phyloP scores from a whole-genome alignment of 2,797 vertebrate species.

The Carduelis carduelis region DNA sequence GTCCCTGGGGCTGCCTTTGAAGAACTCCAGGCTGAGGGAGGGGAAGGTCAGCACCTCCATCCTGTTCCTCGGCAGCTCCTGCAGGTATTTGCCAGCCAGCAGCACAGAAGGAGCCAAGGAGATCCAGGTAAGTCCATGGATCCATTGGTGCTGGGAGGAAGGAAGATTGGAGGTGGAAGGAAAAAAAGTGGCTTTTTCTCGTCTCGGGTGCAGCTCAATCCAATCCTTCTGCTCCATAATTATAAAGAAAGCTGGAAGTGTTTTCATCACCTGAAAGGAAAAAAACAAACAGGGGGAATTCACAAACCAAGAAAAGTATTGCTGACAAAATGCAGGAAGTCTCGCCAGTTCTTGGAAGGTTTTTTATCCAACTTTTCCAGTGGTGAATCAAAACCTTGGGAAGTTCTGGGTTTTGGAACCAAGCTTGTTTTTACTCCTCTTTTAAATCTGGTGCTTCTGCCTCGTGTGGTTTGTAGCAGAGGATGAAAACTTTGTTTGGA shows the following conservation, averaged over 20 bases:
- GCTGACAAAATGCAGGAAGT: not conserved
- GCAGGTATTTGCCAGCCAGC: not conserved
- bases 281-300: not conserved
- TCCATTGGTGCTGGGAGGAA: not conserved
- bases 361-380: not conserved
- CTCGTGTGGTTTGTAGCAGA: not conserved
- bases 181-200: not conserved
- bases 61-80: constrained; percentile 2
- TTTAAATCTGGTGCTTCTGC: not conserved
- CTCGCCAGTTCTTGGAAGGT: not conserved
- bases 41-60: constrained; percentile 54
- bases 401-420: not conserved
- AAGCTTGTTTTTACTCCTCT: not conserved
- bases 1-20: constrained; percentile 53
- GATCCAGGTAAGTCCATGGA: constrained; percentile 14
- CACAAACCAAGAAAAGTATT: not conserved
- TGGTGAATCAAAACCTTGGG: not conserved
- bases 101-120: not conserved
- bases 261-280: not conserved
- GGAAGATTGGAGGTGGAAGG: not conserved
- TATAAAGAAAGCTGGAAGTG: not conserved
- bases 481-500: not conserved
- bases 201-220: not conserved
- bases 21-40: constrained; percentile 38
- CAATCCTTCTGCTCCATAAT: not conserved